Evolutionary conservation across 1,140 invertebrate species (phyloP).

Genomic region (Drosophila sproati): DNA sequence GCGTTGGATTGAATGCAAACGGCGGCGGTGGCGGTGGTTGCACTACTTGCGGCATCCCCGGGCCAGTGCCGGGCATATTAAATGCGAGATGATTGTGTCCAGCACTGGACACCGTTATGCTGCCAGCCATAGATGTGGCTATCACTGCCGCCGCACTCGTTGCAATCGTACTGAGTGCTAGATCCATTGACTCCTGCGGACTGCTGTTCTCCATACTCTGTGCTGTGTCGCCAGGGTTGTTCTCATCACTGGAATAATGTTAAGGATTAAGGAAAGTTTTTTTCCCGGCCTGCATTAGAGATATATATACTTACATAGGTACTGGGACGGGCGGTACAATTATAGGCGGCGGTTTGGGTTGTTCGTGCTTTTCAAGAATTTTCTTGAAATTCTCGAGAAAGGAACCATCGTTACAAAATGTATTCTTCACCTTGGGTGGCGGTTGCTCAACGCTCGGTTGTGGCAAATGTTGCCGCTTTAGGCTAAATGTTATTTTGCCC

Average conservation of each 20-base stretch:
- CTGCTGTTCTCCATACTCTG: conserved; percentile 43
- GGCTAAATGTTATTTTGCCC: conserved; percentile 75
- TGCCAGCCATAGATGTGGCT: conserved; percentile 47
- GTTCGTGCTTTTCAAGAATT: conserved; percentile 86
- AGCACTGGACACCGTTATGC: conserved; percentile 48
- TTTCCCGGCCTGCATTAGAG: too few species aligned
- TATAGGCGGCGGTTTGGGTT: conserved; percentile 75
- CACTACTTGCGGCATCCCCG: conserved; percentile 68
- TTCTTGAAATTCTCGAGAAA: conserved; percentile 91
- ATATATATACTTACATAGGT: conserved; percentile 39
- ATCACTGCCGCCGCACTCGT: conserved; percentile 47
- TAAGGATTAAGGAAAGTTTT: not conserved
- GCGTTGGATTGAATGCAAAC: conserved; percentile 83
- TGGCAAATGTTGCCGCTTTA: conserved; percentile 65
- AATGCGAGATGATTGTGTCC: conserved; percentile 74
- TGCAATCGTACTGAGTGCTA: conserved; percentile 38
- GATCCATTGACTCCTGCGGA: conserved; percentile 37
- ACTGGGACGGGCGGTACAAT: conserved; percentile 56
- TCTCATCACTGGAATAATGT: conserved; percentile 49
- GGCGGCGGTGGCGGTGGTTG: conserved; percentile 81
- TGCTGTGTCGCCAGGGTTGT: conserved; percentile 28
- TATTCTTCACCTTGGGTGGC: conserved; percentile 85
- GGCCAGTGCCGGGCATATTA: conserved; percentile 68
- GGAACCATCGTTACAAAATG: conserved; percentile 91
- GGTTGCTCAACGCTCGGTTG: conserved; percentile 71